Percentiles rank a stretch among this genome's conserved stretches.
These are phyloP conservation scores for Mirounga angustirostris DNA, from an alignment of 2,113 vertebrate species.

Conservation along the genomic window DNA sequence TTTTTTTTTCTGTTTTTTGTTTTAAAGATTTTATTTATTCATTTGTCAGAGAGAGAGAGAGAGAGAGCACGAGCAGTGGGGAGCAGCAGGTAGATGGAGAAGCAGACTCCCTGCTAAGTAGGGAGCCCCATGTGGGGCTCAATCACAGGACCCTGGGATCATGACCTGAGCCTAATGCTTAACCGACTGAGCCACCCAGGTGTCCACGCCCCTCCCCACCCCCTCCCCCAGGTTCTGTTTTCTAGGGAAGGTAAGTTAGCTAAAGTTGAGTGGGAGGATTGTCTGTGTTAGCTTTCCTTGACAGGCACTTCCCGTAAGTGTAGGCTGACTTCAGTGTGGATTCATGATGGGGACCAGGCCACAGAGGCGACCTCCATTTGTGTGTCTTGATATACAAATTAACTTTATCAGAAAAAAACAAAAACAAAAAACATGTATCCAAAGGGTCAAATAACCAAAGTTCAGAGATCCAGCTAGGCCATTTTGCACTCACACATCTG, in stretches of 20 bases:
- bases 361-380: accelerated
- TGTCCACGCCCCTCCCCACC: too few relatives aligned
- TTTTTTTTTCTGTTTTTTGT: background rate
- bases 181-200: too few relatives aligned
- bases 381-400: background rate
- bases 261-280: background rate
- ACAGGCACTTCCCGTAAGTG: background rate
- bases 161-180: too few relatives aligned
- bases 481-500: accelerated
- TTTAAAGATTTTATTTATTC: background rate
- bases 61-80: too few relatives aligned
- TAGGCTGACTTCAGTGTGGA: background rate
- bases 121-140: too few relatives aligned
- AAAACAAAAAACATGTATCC: background rate
- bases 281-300: background rate
- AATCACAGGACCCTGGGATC: too few relatives aligned
- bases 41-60: background rate
- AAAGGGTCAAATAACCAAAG: background rate
- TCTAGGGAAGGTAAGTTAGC: too few relatives aligned
- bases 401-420: background rate
- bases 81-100: too few relatives aligned
- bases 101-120: too few relatives aligned
- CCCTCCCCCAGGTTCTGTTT: background rate
- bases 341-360: background rate
- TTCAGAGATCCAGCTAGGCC: background rate